Percentiles rank a stretch among this genome's conserved stretches.
Conservation (phyloP, 2,797 vertebrate species). For the Eremophila alpestris region DNA sequence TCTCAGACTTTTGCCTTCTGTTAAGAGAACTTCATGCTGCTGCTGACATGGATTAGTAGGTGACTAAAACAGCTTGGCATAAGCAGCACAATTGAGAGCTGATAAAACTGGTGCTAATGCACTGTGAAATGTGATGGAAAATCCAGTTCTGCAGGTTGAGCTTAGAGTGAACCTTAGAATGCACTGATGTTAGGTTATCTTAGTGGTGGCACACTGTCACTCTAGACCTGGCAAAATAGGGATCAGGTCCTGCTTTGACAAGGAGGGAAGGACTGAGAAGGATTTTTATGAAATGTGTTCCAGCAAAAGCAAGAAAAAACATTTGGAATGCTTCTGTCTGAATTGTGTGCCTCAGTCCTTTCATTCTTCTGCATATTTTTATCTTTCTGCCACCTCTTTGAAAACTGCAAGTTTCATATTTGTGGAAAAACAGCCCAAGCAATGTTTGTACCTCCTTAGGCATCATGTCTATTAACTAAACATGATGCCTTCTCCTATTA, state of each 20-base stretch:
- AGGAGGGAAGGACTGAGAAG: not conserved
- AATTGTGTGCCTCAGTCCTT: not conserved
- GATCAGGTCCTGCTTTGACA: not conserved
- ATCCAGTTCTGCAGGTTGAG: constrained; percentile 8
- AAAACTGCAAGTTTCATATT: not conserved
- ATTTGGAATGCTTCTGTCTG: not conserved
- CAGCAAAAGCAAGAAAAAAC: not conserved
- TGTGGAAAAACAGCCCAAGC: not conserved
- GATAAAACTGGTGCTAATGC: constrained; percentile 32
- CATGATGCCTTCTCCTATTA: not conserved
- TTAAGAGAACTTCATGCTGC: not conserved
- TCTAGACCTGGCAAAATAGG: not conserved
- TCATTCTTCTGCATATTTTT: not conserved
- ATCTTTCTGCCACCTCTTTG: not conserved
- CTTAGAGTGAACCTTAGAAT: not conserved
- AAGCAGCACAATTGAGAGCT: not conserved
- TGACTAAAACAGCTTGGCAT: constrained; percentile 11
- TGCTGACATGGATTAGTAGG: not conserved
- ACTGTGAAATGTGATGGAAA: not conserved
- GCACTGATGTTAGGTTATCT: not conserved
- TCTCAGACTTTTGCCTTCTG: not conserved
- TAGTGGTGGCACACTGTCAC: not conserved
- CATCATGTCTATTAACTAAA: not conserved
- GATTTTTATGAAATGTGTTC: not conserved
- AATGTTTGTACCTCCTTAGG: not conserved